Conservation (phyloP, 2,888 invertebrate species). For the Euphydryas editha region DNA sequence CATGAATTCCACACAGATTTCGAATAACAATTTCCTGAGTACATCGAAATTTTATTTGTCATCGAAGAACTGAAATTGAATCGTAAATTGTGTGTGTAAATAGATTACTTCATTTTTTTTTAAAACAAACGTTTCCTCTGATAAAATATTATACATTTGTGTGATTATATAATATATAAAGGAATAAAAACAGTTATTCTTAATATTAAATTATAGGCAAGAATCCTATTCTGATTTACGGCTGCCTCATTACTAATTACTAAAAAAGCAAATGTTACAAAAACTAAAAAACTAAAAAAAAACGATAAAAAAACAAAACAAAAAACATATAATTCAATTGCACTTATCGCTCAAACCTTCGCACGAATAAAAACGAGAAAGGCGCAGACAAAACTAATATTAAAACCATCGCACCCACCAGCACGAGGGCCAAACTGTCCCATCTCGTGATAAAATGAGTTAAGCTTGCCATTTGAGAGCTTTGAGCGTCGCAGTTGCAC, state of each 20-base stretch:
- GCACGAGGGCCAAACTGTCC: constrained; percentile 51
- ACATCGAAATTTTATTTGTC: not conserved
- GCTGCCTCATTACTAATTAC: too few relatives aligned
- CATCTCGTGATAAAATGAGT: constrained; percentile 35
- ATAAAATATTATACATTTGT: too few relatives aligned
- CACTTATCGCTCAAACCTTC: constrained; percentile 45
- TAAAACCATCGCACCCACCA: constrained; percentile 51
- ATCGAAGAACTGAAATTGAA: not conserved
- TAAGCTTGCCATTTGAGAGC: constrained; percentile 4
- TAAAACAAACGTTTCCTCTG: too few relatives aligned
- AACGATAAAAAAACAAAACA: constrained; percentile 38
- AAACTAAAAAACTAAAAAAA: constrained; percentile 36
- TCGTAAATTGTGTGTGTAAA: not conserved
- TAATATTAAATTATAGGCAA: not conserved
- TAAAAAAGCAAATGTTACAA: not conserved
- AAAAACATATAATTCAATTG: constrained; percentile 39
- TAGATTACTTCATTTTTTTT: not conserved
- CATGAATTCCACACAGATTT: not conserved
- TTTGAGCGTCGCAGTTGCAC: constrained; percentile 9
- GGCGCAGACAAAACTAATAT: constrained; percentile 53
- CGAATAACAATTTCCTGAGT: constrained; percentile 1
- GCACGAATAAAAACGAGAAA: constrained; percentile 45
- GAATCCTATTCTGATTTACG: not conserved
- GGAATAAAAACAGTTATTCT: not conserved
- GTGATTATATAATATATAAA: not conserved